These are phyloP conservation scores for Ephestia elutella DNA, from an alignment of 1,140 invertebrate genomes.

Conservation along the genomic window DNA sequence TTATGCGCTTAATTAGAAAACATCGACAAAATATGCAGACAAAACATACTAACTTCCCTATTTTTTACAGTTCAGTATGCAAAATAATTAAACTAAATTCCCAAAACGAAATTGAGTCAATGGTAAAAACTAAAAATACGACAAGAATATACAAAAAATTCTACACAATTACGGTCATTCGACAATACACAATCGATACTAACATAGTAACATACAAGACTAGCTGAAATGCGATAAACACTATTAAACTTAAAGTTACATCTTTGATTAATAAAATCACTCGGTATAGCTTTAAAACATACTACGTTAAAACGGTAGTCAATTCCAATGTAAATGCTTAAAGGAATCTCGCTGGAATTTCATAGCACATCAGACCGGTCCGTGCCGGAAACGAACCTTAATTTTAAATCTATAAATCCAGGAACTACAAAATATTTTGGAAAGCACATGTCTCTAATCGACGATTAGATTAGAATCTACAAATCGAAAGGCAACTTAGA, in stretches of 20 bases:
- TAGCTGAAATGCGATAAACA: constrained; percentile 73
- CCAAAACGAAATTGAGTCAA: constrained; percentile 36
- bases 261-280: constrained; percentile 72
- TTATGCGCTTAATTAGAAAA: constrained; percentile 67
- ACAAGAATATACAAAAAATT: constrained; percentile 70
- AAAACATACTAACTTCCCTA: constrained; percentile 54
- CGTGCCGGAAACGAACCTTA: constrained; percentile 23
- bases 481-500: constrained; percentile 45
- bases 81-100: constrained; percentile 49
- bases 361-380: constrained; percentile 36
- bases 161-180: constrained; percentile 55
- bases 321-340: constrained; percentile 59
- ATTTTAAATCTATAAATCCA: constrained; percentile 36
- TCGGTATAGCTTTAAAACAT: constrained; percentile 56
- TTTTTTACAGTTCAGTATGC: constrained; percentile 47
- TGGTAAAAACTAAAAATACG: constrained; percentile 49
- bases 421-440: constrained; percentile 54
- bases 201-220: constrained; percentile 69
- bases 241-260: constrained; percentile 70
- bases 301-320: constrained; percentile 48
- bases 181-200: constrained; percentile 58
- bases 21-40: constrained; percentile 68
- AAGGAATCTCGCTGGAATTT: constrained; percentile 43
- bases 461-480: constrained; percentile 33
- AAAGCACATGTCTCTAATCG: constrained; percentile 39